These are phyloP conservation scores for Proterorhinus semilunaris DNA, from an alignment of 2,113 vertebrate species.

Conservation along the genomic window DNA sequence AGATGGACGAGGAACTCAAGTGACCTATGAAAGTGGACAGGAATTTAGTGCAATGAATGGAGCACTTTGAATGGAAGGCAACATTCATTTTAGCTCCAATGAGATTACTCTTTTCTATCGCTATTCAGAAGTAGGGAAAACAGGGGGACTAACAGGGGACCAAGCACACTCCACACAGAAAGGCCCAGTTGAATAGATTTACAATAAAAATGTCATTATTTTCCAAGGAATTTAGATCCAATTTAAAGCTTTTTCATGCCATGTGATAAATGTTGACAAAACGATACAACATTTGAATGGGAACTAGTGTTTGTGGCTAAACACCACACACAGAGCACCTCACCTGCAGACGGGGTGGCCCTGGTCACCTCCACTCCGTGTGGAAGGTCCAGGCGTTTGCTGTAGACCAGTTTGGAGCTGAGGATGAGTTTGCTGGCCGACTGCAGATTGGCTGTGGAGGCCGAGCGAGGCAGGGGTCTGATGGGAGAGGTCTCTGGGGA, in stretches of 20 bases:
- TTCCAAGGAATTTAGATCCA: too few relatives aligned
- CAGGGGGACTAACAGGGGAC: too few relatives aligned
- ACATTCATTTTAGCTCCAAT: too few relatives aligned
- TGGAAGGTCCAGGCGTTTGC: constrained; percentile 88
- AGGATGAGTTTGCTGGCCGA: constrained; percentile 98
- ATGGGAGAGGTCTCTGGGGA: constrained; percentile 85
- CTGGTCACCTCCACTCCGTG: constrained; percentile 90
- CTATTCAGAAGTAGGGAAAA: too few relatives aligned
- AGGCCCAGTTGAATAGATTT: too few relatives aligned
- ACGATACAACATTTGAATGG: too few relatives aligned
- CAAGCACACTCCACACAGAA: too few relatives aligned
- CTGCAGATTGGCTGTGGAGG: constrained; percentile 94
- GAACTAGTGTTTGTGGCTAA: not conserved
- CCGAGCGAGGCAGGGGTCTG: constrained; percentile 88
- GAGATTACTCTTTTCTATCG: too few relatives aligned
- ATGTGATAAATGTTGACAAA: too few relatives aligned
- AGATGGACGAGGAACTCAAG: constrained; percentile 97
- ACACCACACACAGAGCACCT: constrained; percentile 3
- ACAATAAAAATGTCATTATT: too few relatives aligned
- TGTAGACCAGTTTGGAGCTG: constrained; percentile 92
- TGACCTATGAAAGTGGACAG: constrained; percentile 79
- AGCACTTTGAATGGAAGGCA: not conserved
- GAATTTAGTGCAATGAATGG: not conserved
- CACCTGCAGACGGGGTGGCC: constrained; percentile 97
- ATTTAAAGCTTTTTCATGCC: too few relatives aligned